Conservation (phyloP, 2,888 invertebrate genomes). For the Xanthia icteritia region DNA sequence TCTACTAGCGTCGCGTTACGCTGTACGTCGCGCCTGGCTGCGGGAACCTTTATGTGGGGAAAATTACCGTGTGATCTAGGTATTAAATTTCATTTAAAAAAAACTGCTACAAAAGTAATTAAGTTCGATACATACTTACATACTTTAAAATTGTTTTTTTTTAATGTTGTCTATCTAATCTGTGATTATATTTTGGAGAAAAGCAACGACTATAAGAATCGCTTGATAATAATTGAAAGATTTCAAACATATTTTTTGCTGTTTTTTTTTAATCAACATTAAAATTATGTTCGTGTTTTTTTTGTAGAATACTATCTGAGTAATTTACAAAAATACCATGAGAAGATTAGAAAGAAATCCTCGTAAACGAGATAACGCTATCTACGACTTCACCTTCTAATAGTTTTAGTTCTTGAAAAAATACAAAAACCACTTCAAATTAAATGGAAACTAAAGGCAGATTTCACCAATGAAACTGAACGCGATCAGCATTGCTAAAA, state of each 20-base stretch:
- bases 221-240: background rate
- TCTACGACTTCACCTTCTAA: slow-evolving; percentile 4
- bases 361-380: slow-evolving; percentile 28
- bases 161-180: no score
- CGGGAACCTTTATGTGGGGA: background rate
- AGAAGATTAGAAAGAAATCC: background rate
- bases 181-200: no score
- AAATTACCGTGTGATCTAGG: background rate
- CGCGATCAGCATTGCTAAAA: no score
- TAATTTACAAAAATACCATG: background rate
- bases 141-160: no score
- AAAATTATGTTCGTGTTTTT: background rate
- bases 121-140: background rate
- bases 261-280: background rate
- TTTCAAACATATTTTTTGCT: background rate
- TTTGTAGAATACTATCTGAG: background rate
- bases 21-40: no score
- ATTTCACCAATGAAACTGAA: no score
- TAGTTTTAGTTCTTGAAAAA: background rate
- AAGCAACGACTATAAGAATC: background rate
- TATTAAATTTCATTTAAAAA: no score
- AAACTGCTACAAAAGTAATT: background rate
- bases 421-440: background rate
- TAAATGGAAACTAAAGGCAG: no score
- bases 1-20: no score